phyloP scores from a whole-genome alignment of 2,113 vertebrate species.

The Sphaerodactylus townsendi region DNA sequence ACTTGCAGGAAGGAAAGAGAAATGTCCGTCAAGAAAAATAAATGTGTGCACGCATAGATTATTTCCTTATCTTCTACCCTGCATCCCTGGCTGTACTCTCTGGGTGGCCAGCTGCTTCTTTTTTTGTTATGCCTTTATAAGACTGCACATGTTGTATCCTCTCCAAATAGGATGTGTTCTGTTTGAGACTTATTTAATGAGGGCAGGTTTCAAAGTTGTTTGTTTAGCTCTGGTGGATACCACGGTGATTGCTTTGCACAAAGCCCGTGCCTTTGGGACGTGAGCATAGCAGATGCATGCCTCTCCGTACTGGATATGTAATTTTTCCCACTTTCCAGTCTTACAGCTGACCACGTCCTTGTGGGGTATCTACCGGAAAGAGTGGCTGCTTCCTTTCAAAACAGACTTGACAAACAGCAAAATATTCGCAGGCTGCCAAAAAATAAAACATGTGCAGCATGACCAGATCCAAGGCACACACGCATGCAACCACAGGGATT shows the following conservation, averaged over 20 bases:
- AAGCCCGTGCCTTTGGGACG: not conserved
- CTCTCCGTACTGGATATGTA: not conserved
- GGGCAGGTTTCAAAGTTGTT: not conserved
- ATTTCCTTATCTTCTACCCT: not conserved
- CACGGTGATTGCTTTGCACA: not conserved
- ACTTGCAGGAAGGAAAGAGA: not conserved
- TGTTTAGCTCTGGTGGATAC: not conserved
- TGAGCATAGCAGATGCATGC: not conserved
- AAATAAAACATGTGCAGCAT: not conserved
- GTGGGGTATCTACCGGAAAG: not conserved
- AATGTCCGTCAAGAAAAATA: not conserved
- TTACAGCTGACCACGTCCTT: fast-evolving
- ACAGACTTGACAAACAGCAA: not conserved
- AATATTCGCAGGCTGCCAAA: not conserved
- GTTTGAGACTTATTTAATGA: not conserved
- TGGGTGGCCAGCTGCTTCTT: not conserved
- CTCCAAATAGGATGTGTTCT: not conserved
- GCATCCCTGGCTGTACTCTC: not conserved
- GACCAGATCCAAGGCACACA: not conserved
- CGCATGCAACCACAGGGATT: not conserved
- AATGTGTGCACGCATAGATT: not conserved
- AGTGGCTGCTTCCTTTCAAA: not conserved
- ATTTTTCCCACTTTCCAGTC: not conserved
- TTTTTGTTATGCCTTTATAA: not conserved
- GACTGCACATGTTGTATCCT: not conserved